Evolutionary conservation across 1,140 invertebrate species (phyloP).

Genomic region (Aphelinus atriplicis): DNA sequence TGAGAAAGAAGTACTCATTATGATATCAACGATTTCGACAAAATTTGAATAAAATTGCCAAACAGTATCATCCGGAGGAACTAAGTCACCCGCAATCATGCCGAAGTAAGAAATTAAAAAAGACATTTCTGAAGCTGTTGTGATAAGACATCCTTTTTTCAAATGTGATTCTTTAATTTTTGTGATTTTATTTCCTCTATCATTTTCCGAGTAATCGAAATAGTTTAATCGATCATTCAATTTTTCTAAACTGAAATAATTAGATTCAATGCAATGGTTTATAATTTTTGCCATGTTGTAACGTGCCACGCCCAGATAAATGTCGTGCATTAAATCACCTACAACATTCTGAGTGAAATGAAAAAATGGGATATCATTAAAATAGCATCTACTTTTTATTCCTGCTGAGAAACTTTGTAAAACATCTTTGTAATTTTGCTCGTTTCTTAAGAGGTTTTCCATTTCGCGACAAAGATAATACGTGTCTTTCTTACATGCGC

Average conservation of each 20-base stretch:
- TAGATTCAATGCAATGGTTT: not conserved
- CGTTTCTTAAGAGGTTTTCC: slow-evolving; percentile 29
- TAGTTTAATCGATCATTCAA: not conserved
- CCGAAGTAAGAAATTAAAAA: not conserved
- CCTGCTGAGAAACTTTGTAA: slow-evolving; percentile 21
- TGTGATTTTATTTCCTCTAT: not conserved
- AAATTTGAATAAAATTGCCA: not conserved
- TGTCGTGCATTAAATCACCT: not conserved
- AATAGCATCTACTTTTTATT: slow-evolving; percentile 39
- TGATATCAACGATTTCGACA: not conserved
- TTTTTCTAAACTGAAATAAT: not conserved
- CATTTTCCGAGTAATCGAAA: not conserved
- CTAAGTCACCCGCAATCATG: not conserved
- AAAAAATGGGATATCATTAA: too few species aligned
- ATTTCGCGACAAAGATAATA: too few species aligned
- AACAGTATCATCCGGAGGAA: not conserved
- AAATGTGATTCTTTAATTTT: not conserved
- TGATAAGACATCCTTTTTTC: not conserved
- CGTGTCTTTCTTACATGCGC: slow-evolving; percentile 35
- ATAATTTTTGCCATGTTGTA: not conserved
- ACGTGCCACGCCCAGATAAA: too few species aligned
- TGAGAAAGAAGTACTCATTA: too few species aligned
- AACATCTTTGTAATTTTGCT: slow-evolving; percentile 42
- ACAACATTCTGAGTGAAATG: slow-evolving; percentile 35
- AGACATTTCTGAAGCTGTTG: not conserved